phyloP scores from a whole-genome alignment of 2,797 vertebrate species.

The Sebastes trivittatus region DNA sequence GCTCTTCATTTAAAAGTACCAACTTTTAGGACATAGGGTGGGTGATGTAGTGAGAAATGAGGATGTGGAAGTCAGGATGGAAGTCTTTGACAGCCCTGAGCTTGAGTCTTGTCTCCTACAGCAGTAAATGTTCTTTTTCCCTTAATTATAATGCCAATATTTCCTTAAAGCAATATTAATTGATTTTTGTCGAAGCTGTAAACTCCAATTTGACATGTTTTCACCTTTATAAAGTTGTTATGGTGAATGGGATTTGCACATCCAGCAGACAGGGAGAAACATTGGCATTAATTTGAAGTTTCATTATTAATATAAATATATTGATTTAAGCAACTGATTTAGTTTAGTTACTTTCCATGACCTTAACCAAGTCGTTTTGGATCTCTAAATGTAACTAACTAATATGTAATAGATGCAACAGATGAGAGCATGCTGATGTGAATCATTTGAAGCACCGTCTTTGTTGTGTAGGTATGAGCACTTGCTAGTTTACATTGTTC shows the following conservation, averaged over 20 bases:
- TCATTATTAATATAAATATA: not conserved
- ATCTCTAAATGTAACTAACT: not conserved
- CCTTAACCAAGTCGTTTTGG: not conserved
- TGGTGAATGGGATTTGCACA: not conserved
- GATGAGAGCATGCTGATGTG: not conserved
- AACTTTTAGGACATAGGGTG: not conserved
- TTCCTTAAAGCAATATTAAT: not conserved
- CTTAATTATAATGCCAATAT: not conserved
- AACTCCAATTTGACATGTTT: not conserved
- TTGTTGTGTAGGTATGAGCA: not conserved
- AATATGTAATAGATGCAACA: not conserved
- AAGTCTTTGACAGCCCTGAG: not conserved
- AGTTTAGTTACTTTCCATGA: not conserved
- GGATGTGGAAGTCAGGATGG: not conserved
- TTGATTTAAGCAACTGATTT: not conserved
- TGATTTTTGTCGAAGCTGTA: not conserved
- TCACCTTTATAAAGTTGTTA: not conserved
- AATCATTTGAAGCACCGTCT: not conserved
- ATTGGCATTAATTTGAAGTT: not conserved
- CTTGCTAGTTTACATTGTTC: conserved; percentile 1
- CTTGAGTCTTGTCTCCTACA: not conserved
- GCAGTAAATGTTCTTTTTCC: not conserved
- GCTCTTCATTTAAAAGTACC: not conserved
- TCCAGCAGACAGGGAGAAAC: not conserved
- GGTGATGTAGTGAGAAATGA: not conserved